Evolutionary conservation across 53 echinoderm and acorn worm species (phyloP), one percentile per base, ranked within the genome.

Genomic region (Holothuria scabra): DNA sequence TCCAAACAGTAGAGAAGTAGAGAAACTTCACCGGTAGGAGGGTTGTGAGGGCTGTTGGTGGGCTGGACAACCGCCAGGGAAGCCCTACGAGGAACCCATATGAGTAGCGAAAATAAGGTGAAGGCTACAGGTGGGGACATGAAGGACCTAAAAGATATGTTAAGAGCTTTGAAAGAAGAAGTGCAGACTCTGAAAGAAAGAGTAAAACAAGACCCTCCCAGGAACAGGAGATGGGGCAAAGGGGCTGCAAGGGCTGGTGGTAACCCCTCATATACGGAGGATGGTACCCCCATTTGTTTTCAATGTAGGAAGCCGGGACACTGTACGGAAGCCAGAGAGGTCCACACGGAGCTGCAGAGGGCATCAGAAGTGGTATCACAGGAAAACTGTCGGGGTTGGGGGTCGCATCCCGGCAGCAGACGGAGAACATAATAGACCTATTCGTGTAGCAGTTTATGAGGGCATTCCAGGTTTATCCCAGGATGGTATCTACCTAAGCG

Each of bases 1-100:
- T 83, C 10, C 31, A 56, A 3, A 28, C 31, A 5, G 76, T 76
- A 31, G 88, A 83, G 55, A 74, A 65, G 49, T 74, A 83, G 3
- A 60, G 88, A 37, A 25, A 31, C 28, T 34, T 75, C 11, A 16
- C 12, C 18, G 24, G 28, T 30, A 11, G 44, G n/a, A 60, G 26
- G 56, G 25, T 2, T 35, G 38, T 62, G n/a, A 32, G 82, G 35
- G 35, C 35, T 35, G 35, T 35, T n/a, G n/a, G n/a, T 3, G 35
- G 35, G 35, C 35, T 35, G 6, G 35, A 35, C 35, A 35, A 35
- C 35, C 35, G 35, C 35, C 35, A 35, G 6, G 35, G 35, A 35
- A 35, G 35, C 6, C 6, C 6, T 3, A 79, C 24, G 23, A 16
- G 58, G 57, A 1, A n/a, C 49, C 21, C 13, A 19, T 28, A 26